A percentile compares a stretch with the other conserved stretches of the same genome.
These are phyloP conservation scores for Orchesellides sinensis DNA, from an alignment of 2,888 invertebrate species.

Conservation along the genomic window DNA sequence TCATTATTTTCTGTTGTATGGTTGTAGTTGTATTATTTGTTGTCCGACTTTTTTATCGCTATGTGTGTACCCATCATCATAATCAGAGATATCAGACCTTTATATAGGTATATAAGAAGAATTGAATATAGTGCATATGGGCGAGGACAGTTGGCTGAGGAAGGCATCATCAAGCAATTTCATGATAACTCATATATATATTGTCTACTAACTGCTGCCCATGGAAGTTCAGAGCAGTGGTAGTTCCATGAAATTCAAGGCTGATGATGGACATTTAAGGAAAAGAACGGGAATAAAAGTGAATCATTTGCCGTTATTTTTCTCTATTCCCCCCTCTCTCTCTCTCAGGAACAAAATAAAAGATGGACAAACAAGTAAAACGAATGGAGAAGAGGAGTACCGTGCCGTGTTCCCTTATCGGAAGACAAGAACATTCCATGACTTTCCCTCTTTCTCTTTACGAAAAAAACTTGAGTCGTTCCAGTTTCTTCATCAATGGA, in stretches of 20 bases:
- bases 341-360: not conserved
- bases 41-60: slow-evolving; percentile 47
- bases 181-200: slow-evolving; percentile 52
- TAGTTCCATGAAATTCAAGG: slow-evolving; percentile 27
- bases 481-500: slow-evolving; percentile 32
- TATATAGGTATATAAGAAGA: not conserved
- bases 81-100: slow-evolving; percentile 6
- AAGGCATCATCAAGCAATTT: slow-evolving; percentile 44
- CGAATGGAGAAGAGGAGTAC: slow-evolving; percentile 1
- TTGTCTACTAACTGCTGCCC: slow-evolving; percentile 1
- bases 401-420: slow-evolving; percentile 32
- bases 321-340: not conserved
- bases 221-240: not conserved
- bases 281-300: slow-evolving; percentile 15
- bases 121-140: not conserved
- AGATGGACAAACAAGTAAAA: slow-evolving; percentile 36
- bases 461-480: slow-evolving; percentile 28
- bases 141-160: not conserved
- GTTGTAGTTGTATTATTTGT: slow-evolving; percentile 12
- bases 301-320: slow-evolving; percentile 22
- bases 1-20: slow-evolving; percentile 30
- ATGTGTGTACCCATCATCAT: slow-evolving; percentile 29
- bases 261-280: slow-evolving; percentile 48
- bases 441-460: slow-evolving; percentile 21
- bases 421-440: slow-evolving; percentile 37